Conservation (phyloP, 2,797 vertebrate species). For the Ctenochaetus hawaiiensis region DNA sequence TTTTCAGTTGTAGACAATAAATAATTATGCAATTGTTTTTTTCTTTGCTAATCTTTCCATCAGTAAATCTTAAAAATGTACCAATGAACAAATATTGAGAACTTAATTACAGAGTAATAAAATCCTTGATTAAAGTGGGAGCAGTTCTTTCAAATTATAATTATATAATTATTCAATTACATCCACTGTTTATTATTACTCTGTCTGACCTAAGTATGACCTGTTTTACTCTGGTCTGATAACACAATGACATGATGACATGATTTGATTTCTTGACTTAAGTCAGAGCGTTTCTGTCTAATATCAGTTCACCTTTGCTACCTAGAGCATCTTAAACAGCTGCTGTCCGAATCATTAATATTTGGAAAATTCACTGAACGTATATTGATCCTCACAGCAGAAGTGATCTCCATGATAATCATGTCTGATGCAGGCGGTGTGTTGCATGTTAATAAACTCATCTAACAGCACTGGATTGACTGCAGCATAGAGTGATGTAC, state of each 20-base stretch:
- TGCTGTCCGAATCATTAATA: not conserved
- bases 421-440: constrained; percentile 1
- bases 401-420: not conserved
- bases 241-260: no score
- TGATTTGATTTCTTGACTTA: no score
- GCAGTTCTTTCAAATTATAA: no score
- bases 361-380: not conserved
- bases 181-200: no score
- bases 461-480: not conserved
- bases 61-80: not conserved
- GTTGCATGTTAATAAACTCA: not conserved
- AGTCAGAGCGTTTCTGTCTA: not conserved
- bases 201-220: not conserved
- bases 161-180: no score
- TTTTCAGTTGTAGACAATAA: not conserved
- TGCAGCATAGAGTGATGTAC: not conserved
- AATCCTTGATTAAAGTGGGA: no score
- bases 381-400: not conserved
- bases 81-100: not conserved
- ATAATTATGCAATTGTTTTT: no score
- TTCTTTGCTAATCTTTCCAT: not conserved
- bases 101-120: no score
- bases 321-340: not conserved
- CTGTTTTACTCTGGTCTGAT: not conserved
- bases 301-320: not conserved